phyloP scores from a whole-genome alignment of 2,113 vertebrate species.

The Cromileptes altivelis region DNA sequence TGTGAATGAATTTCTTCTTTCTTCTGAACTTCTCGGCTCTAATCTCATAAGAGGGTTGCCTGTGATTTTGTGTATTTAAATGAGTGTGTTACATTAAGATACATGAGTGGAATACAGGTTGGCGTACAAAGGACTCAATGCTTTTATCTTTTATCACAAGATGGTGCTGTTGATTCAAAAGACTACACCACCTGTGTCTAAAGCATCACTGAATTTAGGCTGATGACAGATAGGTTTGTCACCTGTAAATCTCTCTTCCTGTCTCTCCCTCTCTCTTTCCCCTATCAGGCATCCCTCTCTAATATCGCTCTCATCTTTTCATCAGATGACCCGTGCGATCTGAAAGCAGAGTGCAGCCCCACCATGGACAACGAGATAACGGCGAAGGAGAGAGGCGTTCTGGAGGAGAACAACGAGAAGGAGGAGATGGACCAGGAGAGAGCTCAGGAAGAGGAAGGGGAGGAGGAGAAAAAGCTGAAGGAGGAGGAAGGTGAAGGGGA shows the following conservation, averaged over 20 bases:
- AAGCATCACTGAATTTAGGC: constrained; percentile 6
- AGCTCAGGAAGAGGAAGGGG: constrained; percentile 62
- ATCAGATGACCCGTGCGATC: constrained; percentile 80
- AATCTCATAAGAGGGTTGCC: background rate
- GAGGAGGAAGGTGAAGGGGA: constrained; percentile 63
- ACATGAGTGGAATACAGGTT: background rate
- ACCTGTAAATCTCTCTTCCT: constrained; percentile 25
- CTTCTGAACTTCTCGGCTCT: too few relatives aligned
- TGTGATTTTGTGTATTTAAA: constrained; percentile 9
- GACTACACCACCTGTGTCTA: background rate
- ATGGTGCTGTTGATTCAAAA: constrained; percentile 75
- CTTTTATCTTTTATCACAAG: constrained; percentile 65
- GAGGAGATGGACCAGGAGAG: constrained; percentile 79
- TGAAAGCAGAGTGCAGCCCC: constrained; percentile 79
- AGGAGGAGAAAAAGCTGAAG: constrained; percentile 60
- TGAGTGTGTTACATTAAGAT: background rate
- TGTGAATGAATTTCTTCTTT: background rate
- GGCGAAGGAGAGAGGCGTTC: constrained; percentile 81
- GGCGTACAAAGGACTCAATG: constrained; percentile 1
- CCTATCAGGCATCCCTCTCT: constrained; percentile 13
- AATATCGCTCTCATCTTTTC: constrained; percentile 27
- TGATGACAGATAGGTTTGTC: constrained; percentile 37
- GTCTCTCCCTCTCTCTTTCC: constrained; percentile 16
- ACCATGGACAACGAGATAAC: constrained; percentile 79
- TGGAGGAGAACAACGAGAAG: constrained; percentile 83